A percentile compares a stretch with the other conserved stretches of the same genome.
Conservation (phyloP, 2,113 vertebrate genomes). For the Pelecanoides urinatrix region DNA sequence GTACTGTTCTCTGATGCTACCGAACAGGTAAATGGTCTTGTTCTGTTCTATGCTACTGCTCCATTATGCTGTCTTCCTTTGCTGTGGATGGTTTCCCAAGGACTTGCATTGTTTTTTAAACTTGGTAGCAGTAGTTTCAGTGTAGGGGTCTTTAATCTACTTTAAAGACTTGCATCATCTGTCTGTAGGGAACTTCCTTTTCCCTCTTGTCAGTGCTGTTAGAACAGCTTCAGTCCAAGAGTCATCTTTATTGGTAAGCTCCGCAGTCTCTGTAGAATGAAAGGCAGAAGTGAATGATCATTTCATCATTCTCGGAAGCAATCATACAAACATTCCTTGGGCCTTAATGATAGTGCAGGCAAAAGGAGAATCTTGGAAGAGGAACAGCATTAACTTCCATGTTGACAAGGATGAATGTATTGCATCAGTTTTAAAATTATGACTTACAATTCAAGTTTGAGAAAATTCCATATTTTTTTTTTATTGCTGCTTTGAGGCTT, state of each 20-base stretch:
- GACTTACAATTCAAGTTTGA: not conserved
- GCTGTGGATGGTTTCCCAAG: not conserved
- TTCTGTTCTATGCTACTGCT: rapidly evolving
- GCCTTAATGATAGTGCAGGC: not conserved
- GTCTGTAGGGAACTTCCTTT: not conserved
- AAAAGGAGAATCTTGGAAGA: not conserved
- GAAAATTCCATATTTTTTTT: not conserved
- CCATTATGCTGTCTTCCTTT: not conserved
- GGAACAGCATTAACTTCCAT: not conserved
- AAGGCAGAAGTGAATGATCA: not conserved
- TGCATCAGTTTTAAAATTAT: not conserved
- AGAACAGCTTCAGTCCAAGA: not conserved
- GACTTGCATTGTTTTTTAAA: not conserved
- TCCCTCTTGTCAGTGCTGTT: not conserved
- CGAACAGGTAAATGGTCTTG: constrained; percentile 75
- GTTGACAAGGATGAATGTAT: not conserved
- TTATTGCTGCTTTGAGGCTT: not conserved
- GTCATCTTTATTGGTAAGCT: rapidly evolving
- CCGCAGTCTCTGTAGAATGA: not conserved
- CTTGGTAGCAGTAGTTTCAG: not conserved
- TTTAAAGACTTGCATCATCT: not conserved
- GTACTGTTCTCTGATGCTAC: constrained; percentile 75
- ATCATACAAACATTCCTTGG: not conserved
- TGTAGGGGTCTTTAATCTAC: not conserved
- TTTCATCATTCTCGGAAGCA: too few species aligned